phyloP scores from a whole-genome alignment of 2,797 vertebrate species.

The Coracias cyanogaster region DNA sequence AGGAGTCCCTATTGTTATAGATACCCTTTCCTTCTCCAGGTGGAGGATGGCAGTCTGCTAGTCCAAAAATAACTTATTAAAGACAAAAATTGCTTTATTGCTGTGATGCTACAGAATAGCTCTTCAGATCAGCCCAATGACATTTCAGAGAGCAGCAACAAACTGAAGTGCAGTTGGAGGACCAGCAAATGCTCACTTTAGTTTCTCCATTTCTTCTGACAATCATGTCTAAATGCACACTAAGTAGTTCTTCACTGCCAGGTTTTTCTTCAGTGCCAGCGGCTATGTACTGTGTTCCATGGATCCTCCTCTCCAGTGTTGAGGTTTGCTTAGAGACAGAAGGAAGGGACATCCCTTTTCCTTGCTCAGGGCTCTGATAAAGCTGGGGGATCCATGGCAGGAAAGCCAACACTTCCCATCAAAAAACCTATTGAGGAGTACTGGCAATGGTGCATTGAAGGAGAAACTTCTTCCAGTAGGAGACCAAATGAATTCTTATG shows the following conservation, averaged over 20 bases:
- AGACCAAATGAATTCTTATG: not conserved
- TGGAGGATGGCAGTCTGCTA: not conserved
- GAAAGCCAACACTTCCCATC: not conserved
- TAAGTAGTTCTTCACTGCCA: not conserved
- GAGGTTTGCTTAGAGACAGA: not conserved
- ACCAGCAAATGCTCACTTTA: not conserved
- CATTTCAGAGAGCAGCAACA: not conserved
- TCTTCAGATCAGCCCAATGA: not conserved
- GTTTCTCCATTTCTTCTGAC: not conserved
- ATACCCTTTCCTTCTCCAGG: not conserved
- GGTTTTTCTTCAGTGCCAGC: not conserved
- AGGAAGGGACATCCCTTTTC: not conserved
- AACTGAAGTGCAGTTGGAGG: not conserved
- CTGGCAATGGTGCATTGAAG: not conserved
- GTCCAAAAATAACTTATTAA: not conserved
- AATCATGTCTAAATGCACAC: not conserved
- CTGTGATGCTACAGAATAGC: not conserved
- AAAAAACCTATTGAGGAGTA: not conserved
- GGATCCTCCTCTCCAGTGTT: not conserved
- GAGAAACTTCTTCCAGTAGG: not conserved
- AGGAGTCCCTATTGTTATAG: not conserved
- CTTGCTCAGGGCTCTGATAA: not conserved
- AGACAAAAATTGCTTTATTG: not conserved
- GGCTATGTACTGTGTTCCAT: no score
- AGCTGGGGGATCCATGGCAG: not conserved